Base-by-base conservation (phyloP, 2,888 invertebrate species). In the Drosophila neonasuta region DNA sequence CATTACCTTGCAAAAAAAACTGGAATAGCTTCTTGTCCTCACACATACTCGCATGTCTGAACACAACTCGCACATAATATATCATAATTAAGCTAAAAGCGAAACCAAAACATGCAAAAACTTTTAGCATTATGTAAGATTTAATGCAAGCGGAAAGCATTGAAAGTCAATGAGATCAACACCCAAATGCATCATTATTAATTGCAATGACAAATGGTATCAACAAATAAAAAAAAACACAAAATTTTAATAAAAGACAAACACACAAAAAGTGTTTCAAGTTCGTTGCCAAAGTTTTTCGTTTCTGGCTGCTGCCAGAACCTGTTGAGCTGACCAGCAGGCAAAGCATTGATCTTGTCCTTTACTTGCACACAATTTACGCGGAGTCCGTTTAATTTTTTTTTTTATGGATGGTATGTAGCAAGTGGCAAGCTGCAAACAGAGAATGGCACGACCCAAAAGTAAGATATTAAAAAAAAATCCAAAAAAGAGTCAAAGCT, bases 261-360 rank as follows among this genome's bases (percentile, higher is more conserved):
- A 29, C 24, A 8, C 39, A 8, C 8, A 13, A 15, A 13, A 13
- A 45, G 15, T 11, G 55, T 50, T 79, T 78, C 80, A 87, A 83
- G 87, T 87, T 87, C 80, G 86, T 60, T 78, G 78, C 64, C 57
- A 61, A 70, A 82, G 78, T 86, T 80, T 74, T 85, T 78, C 66
- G 69, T 61, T 72, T 77, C 62, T 50, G 64, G 30, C 55, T 45
- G 60, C 41, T 6, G 52, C 57, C 46, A 86, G 83, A 87, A 87
- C 86, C 83, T 68, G 83, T 87, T 84, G 64, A 51, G 51, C 63
- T 77, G 74, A 67, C 71, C 79, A 80, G 60, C 46, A 36, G 36
- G 63, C 69, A 70, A 78, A 86, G 69, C 87, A 86, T 86, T 86
- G 86, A 86, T 86, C 86, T 86, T 86, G 88, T 86, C 79, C 86